phyloP scores from a whole-genome alignment of 2,797 vertebrate species.

The Anniella stebbinsi region DNA sequence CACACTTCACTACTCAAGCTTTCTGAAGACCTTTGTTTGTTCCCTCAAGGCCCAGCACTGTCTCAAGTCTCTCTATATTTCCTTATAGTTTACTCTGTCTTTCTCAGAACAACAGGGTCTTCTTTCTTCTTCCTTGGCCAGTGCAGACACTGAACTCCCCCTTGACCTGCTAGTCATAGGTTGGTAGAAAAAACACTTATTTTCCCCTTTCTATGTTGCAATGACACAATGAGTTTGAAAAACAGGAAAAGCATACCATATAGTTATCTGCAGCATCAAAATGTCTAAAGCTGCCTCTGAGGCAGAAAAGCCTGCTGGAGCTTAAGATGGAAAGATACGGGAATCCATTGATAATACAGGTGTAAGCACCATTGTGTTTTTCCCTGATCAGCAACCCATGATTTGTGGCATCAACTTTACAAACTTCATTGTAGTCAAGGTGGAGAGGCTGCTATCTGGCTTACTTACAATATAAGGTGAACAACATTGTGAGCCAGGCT shows the following conservation, averaged over 20 bases:
- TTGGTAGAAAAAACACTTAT: neutral
- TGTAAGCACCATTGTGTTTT: neutral
- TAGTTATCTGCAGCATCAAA: neutral
- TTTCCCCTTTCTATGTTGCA: slow-evolving; percentile 3
- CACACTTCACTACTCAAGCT: neutral
- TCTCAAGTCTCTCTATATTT: neutral
- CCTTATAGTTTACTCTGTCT: neutral
- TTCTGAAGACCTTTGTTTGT: neutral
- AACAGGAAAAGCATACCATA: neutral
- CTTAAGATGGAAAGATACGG: neutral
- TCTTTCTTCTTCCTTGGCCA: neutral
- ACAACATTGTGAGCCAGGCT: neutral
- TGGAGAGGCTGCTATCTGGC: neutral
- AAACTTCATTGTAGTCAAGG: neutral
- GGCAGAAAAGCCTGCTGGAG: neutral
- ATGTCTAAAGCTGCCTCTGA: neutral
- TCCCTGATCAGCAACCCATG: neutral
- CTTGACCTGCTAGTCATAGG: neutral
- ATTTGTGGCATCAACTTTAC: neutral
- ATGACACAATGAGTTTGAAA: neutral
- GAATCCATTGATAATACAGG: neutral
- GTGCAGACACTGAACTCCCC: neutral
- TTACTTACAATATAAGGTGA: slow-evolving; percentile 14
- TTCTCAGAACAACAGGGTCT: neutral
- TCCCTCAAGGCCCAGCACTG: neutral